Evolutionary conservation across 2,888 invertebrate species (phyloP), one percentile per base, ranked within the genome.

Genomic region (Phragmatobia fuliginosa): DNA sequence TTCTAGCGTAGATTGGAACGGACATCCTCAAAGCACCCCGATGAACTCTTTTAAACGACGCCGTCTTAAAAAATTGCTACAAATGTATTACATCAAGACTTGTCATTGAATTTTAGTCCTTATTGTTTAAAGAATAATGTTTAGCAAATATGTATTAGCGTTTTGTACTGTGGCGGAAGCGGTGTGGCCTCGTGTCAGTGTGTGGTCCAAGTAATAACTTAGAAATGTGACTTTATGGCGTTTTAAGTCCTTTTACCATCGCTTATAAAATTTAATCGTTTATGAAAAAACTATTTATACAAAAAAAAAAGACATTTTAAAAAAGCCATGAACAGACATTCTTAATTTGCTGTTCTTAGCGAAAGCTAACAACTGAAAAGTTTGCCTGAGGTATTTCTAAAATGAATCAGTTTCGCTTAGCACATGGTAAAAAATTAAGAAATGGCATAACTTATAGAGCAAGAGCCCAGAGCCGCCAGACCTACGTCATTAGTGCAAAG

Each of bases 31-130:
- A 83, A 84, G 84, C 85, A 88, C 87, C 86, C 82, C 87, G 90
- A 88, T 92, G 90, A 91, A 91, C 91, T 91, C 90, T 91, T 91
- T 91, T 83, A 83, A 85, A 88, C 83, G 86, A 75, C 84, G 80
- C 78, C 86, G 80, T 62, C 78, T 80, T 83, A 71, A 82, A 87
- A 88, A 88, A 89, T 85, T 69, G 66, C 68, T 72, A 81, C 76
- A 49, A 73, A 11, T 64, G 28, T 52, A 74, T 2, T 31, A 28
- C 8, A 11, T 3, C 18, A 11, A n/a, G 49, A 56, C 33, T 32
- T 71, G 68, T 60, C 71, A 64, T 33, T 59, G 59, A 10, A 87
- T 82, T 78, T 60, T 78, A 31, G 45, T 58, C 80, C 66, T 74
- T 88, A 85, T 71, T 0, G 0, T 1, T 0, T 52, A 4, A 7